Evolutionary conservation across 2,113 vertebrate species (phyloP), one percentile per base, ranked within the genome.

Genomic region (Clupea harengus): DNA sequence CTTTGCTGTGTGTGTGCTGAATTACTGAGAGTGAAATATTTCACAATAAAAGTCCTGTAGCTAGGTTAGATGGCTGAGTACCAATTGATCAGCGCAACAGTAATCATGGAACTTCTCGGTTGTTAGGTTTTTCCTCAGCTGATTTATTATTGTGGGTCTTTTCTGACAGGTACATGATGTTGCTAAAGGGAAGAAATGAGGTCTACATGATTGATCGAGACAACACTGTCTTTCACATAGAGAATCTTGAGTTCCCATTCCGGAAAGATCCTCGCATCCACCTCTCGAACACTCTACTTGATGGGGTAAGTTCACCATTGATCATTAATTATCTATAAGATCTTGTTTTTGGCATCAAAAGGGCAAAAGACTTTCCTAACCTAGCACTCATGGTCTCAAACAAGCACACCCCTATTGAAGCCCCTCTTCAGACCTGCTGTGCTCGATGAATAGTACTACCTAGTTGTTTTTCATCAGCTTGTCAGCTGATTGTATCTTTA

Each of bases 171-270:
- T 99, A 99, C 90, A 99, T 99, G 98, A 99, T 99, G 98, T 89
- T 99, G 88, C 97, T 99, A 90, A 96, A 98, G 89, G 97, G 98
- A 81, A 97, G 95, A 94, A 96, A 99, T 89, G 96, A 99, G 93
- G 98, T 99, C 60, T 97, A 96, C 94, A 99, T 99, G 98, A 91
- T 99, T 86, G 97, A 98, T 92, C 96, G 98, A 94, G 98, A 99
- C 94, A 99, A 99, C 93, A 94, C 96, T 0, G 90, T 99, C 83
- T 99, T 99, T 95, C 97, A 97, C 83, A 95, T 99, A 85, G 94
- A 95, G 83, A 97, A 97, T 92, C 92, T 99, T 90, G 98, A 99
- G 91, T 99, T 99, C 92, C 98, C 98, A 0, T 98, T 97, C 93
- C 97, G 97, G 90, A 99, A 99, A 93, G 97, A 99, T 91, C 97